Evolutionary conservation across 1,140 invertebrate genomes (phyloP).

Genomic region (Drosophila kurseongensis): DNA sequence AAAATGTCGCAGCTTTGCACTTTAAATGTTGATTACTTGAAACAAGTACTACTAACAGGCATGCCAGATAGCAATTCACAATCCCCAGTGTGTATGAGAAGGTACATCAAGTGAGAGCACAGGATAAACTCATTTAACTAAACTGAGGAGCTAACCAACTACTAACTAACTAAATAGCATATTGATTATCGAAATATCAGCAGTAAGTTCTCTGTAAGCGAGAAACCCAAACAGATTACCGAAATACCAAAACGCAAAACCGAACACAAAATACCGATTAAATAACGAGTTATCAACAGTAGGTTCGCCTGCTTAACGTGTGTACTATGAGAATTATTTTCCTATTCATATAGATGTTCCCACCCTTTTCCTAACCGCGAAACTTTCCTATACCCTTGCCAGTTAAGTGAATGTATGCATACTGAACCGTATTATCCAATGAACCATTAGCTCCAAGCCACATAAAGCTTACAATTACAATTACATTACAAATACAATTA

Average conservation of each 20-base stretch:
- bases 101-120: constrained; percentile 30
- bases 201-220: constrained; percentile 28
- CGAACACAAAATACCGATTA: constrained; percentile 6
- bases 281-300: constrained; percentile 22
- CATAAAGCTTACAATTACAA: constrained; percentile 73
- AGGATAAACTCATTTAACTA: constrained; percentile 28
- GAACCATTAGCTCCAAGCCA: constrained; percentile 79
- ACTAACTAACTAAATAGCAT: constrained; percentile 49
- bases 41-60: constrained; percentile 26
- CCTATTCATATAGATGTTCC: constrained; percentile 19
- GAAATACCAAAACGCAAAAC: constrained; percentile 29
- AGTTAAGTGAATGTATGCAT: constrained; percentile 56
- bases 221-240: constrained; percentile 17
- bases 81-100: constrained; percentile 2
- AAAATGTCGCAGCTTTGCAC: constrained; percentile 26
- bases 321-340: constrained; percentile 31
- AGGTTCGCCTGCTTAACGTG: constrained; percentile 26
- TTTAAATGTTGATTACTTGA: constrained; percentile 51
- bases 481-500: constrained; percentile 46
- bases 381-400: constrained; percentile 24
- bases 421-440: constrained; percentile 66
- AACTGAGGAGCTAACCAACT: constrained; percentile 21
- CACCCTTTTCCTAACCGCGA: not conserved
- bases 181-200: constrained; percentile 50
- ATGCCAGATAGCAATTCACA: constrained; percentile 30